Evolutionary conservation across 2,888 invertebrate genomes (phyloP).

Genomic region (Caprella mutica): DNA sequence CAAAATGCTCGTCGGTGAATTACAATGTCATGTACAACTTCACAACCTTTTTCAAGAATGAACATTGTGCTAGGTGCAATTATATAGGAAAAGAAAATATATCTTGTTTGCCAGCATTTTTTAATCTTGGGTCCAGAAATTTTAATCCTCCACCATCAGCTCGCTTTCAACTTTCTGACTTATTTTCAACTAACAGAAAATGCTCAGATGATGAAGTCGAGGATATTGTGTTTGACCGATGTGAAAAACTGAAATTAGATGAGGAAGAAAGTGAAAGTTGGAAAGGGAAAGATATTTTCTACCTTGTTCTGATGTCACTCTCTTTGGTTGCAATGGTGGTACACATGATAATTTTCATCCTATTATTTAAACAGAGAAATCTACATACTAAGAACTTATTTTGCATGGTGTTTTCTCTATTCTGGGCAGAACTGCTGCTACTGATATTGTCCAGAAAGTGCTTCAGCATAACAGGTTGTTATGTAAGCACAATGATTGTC

Average conservation of each 20-base stretch:
- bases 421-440: conserved; percentile 40
- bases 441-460: conserved; percentile 27
- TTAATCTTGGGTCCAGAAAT: no score
- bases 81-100: no score
- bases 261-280: background rate
- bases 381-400: conserved; percentile 42
- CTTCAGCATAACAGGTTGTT: conserved; percentile 33
- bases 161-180: no score
- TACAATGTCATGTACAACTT: no score
- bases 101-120: no score
- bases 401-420: conserved; percentile 39
- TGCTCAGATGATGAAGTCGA: background rate
- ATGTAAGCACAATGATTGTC: conserved; percentile 37
- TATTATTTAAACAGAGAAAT: conserved; percentile 39
- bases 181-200: no score
- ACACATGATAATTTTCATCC: conserved; percentile 39
- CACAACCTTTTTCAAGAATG: no score
- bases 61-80: no score
- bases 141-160: no score
- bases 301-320: conserved; percentile 35
- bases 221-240: conserved; percentile 1
- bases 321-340: conserved; percentile 39
- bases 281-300: conserved; percentile 5
- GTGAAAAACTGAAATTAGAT: no score
- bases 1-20: no score